Evolutionary conservation across 1,140 invertebrate species (phyloP).

Genomic region (Paraescarpia echinospica): DNA sequence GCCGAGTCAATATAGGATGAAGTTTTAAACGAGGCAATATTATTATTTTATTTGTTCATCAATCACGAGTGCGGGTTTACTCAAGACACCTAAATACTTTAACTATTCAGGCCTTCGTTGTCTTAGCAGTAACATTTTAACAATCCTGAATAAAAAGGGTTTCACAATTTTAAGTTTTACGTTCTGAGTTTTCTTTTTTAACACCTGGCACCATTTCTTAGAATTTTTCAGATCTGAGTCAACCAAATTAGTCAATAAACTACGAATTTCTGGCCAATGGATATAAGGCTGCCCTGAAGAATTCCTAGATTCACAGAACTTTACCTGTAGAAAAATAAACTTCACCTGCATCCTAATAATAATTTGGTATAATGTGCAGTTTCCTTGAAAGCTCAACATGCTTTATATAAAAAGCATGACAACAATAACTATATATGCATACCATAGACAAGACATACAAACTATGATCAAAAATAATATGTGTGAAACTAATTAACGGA

Average conservation of each 20-base stretch:
- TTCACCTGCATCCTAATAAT: no score
- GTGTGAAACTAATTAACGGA: no score
- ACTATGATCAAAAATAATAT: no score
- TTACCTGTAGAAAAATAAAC: neutral
- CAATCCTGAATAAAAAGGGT: neutral
- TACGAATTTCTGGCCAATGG: neutral
- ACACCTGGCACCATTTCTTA: neutral
- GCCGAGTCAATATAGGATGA: no score
- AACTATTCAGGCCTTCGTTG: neutral
- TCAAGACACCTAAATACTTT: neutral
- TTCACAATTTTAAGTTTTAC: no score
- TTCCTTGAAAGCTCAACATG: no score
- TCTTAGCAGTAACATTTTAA: neutral
- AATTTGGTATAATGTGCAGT: no score
- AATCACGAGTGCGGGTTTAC: neutral
- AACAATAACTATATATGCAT: no score
- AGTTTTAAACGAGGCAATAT: neutral
- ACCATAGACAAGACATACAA: no score
- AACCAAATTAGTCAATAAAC: neutral
- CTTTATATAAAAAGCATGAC: no score
- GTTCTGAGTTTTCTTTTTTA: no score
- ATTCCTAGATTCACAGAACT: neutral
- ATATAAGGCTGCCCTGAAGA: neutral
- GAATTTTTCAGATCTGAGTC: neutral
- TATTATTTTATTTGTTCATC: neutral